Conservation (phyloP, 2,888 invertebrate genomes). For the Diaphora mendica region DNA sequence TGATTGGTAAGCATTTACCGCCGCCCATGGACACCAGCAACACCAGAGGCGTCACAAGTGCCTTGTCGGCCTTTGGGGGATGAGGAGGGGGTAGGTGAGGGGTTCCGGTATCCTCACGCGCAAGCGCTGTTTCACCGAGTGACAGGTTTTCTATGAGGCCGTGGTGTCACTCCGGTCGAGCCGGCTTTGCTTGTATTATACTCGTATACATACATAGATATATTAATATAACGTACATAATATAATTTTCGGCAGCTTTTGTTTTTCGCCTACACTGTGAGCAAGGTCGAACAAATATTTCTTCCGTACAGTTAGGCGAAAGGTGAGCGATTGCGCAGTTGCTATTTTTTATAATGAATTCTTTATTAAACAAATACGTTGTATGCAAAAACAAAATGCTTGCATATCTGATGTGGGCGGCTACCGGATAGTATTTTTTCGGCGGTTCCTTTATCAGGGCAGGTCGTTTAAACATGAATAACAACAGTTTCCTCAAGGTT, state of each 20-base stretch:
- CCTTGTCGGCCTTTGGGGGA: no score
- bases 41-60: no score
- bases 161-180: no score
- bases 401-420: constrained; percentile 2
- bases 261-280: background rate
- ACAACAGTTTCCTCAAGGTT: background rate
- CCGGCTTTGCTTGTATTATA: no score
- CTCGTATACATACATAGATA: background rate
- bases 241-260: constrained; percentile 2
- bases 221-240: background rate
- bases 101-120: no score
- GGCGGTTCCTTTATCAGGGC: background rate
- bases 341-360: background rate
- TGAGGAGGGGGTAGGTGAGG: no score
- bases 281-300: constrained; percentile 14
- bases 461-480: background rate
- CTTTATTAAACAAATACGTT: background rate
- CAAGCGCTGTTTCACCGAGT: no score
- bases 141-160: no score
- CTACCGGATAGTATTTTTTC: background rate
- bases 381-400: background rate
- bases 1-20: no score
- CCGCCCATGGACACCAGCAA: no score
- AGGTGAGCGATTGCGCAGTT: constrained; percentile 8
- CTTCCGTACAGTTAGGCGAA: constrained; percentile 13